Evolutionary conservation across 2,113 vertebrate genomes (phyloP).

Genomic region (Urocitellus parryii): DNA sequence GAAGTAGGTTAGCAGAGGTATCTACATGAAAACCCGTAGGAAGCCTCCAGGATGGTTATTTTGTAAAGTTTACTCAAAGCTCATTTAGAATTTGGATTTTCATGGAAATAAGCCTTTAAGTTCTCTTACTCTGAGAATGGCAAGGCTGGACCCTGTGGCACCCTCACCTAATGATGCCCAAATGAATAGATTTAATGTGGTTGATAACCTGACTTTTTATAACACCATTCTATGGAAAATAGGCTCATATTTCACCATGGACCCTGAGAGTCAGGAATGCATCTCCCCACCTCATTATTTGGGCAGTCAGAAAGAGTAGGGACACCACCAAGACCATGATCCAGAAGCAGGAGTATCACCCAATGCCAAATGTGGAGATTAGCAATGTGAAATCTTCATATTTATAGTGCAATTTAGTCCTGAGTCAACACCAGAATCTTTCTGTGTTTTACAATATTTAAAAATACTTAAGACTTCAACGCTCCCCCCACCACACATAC

Average conservation of each 20-base stretch:
- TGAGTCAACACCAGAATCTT: background rate
- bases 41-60: background rate
- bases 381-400: background rate
- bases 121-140: background rate
- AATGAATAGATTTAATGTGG: background rate
- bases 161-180: background rate
- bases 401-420: background rate
- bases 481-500: background rate
- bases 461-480: background rate
- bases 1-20: background rate
- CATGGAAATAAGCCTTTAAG: conserved; percentile 32
- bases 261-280: background rate
- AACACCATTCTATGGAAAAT: background rate
- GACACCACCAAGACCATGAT: background rate
- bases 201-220: background rate
- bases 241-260: background rate
- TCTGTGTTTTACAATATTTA: conserved; percentile 26
- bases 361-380: no score
- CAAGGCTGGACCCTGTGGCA: background rate
- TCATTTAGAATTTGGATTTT: conserved; percentile 10
- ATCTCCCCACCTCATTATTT: background rate
- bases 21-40: background rate
- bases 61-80: background rate
- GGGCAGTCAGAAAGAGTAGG: background rate
- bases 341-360: background rate